Conservation (phyloP, 2,888 invertebrate genomes). For the Hirtodrosophila trivittata region DNA sequence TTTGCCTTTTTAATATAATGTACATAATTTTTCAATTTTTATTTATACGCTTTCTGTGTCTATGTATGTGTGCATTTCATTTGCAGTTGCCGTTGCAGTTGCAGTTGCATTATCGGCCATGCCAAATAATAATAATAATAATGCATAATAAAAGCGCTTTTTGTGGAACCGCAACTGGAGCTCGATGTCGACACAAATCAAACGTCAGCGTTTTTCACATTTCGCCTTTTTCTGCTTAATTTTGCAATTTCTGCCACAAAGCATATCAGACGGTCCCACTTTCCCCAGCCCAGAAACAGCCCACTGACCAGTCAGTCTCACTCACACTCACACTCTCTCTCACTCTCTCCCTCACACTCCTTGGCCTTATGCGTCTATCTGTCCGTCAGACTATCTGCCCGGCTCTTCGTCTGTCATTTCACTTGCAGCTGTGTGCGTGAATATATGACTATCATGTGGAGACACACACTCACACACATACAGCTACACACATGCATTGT, state of each 20-base stretch:
- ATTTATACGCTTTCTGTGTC: constrained; percentile 66
- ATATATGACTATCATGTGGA: constrained; percentile 57
- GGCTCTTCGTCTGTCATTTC: constrained; percentile 57
- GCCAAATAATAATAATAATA: constrained; percentile 64
- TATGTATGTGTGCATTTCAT: constrained; percentile 73
- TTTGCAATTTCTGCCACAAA: constrained; percentile 71
- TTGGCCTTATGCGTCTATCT: too few species aligned
- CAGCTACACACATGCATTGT: constrained; percentile 55
- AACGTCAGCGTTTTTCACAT: constrained; percentile 76
- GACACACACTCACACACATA: constrained; percentile 23
- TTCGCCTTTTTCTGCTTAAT: constrained; percentile 73
- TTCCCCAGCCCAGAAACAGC: too few species aligned
- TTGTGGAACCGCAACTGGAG: constrained; percentile 52
- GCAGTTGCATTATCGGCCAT: constrained; percentile 48
- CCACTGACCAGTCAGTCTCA: constrained; percentile 14
- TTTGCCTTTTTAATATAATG: constrained; percentile 78
- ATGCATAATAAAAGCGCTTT: constrained; percentile 60
- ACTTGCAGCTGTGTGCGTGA: constrained; percentile 65
- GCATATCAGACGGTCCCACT: constrained; percentile 28
- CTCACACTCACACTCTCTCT: too few species aligned
- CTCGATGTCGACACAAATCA: constrained; percentile 75
- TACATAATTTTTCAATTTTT: constrained; percentile 80
- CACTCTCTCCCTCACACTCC: constrained; percentile 5
- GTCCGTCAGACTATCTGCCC: constrained; percentile 24
- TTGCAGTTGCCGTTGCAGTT: constrained; percentile 47